A percentile compares a stretch with the other conserved stretches of the same genome.
phyloP scores from a whole-genome alignment of 2,888 invertebrate species.

The Ferdinandea cuprea region DNA sequence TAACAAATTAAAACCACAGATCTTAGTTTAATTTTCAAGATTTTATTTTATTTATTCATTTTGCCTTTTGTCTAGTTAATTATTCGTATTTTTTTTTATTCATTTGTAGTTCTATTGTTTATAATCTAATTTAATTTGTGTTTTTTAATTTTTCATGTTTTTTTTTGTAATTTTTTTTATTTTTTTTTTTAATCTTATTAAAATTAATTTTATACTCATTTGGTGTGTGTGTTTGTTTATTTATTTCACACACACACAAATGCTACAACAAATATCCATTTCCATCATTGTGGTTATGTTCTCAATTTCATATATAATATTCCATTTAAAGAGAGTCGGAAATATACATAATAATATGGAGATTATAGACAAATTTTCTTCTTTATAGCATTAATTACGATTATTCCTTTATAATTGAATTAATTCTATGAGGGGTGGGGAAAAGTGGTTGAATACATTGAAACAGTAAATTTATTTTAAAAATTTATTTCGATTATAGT shows the following conservation, averaged over 20 bases:
- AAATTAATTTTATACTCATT: constrained; percentile 44
- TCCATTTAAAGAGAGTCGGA: constrained; percentile 41
- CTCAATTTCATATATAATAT: constrained; percentile 17
- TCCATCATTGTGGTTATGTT: constrained; percentile 1
- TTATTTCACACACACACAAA: constrained; percentile 4
- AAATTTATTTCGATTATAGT: constrained; percentile 42
- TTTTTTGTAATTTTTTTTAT: too few species aligned
- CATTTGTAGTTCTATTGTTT: constrained; percentile 44
- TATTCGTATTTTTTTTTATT: constrained; percentile 15
- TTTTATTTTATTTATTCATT: constrained; percentile 41
- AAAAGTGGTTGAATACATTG: constrained; percentile 43
- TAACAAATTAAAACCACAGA: too few species aligned
- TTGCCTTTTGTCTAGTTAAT: constrained; percentile 22
- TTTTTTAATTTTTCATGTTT: too few species aligned
- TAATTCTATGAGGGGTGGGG: constrained; percentile 42
- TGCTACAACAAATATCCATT: constrained; percentile 29
- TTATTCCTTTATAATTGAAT: constrained; percentile 27
- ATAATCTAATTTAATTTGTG: constrained; percentile 21
- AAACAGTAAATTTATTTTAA: constrained; percentile 48
- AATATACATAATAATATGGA: constrained; percentile 28
- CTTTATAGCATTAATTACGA: constrained; percentile 13
- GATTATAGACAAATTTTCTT: constrained; percentile 36
- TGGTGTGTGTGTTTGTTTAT: constrained; percentile 13
- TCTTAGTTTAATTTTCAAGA: constrained; percentile 28
- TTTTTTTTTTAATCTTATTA: constrained; percentile 26